phyloP scores from a whole-genome alignment of 2,797 vertebrate species.

The Dryobates pubescens region DNA sequence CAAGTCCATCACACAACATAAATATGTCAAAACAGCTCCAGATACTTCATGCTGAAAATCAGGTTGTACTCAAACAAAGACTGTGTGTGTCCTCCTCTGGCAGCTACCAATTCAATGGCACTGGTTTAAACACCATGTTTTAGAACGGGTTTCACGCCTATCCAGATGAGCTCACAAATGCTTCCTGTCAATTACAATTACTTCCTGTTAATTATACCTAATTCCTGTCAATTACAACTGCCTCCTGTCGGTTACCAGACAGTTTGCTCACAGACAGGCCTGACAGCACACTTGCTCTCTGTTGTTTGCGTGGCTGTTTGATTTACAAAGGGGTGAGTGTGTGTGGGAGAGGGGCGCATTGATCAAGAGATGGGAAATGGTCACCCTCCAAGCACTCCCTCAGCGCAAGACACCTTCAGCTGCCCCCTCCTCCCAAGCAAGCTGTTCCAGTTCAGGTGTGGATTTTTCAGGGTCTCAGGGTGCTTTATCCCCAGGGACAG shows the following conservation, averaged over 20 bases:
- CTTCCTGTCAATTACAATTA: neutral
- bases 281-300: neutral
- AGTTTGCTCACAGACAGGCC: neutral
- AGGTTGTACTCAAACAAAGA: constrained; percentile 26
- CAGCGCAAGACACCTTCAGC: neutral
- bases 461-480: neutral
- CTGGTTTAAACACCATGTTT: constrained; percentile 17
- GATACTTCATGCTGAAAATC: constrained; percentile 39
- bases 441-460: neutral
- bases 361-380: neutral
- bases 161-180: constrained; percentile 37
- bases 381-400: neutral
- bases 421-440: neutral
- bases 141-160: constrained; percentile 5
- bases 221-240: neutral
- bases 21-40: constrained; percentile 54
- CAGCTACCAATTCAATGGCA: constrained; percentile 26
- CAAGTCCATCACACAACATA: constrained; percentile 55
- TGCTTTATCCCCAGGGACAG: accelerated
- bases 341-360: accelerated
- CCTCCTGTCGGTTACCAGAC: neutral
- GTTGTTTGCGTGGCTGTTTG: neutral
- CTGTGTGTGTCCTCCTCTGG: constrained; percentile 42
- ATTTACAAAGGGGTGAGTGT: neutral
- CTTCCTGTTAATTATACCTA: too few species aligned